Percentiles rank a stretch among this genome's conserved stretches.
These are phyloP conservation scores for Calyptomena viridis DNA, from an alignment of 2,113 vertebrate species.

Conservation along the genomic window DNA sequence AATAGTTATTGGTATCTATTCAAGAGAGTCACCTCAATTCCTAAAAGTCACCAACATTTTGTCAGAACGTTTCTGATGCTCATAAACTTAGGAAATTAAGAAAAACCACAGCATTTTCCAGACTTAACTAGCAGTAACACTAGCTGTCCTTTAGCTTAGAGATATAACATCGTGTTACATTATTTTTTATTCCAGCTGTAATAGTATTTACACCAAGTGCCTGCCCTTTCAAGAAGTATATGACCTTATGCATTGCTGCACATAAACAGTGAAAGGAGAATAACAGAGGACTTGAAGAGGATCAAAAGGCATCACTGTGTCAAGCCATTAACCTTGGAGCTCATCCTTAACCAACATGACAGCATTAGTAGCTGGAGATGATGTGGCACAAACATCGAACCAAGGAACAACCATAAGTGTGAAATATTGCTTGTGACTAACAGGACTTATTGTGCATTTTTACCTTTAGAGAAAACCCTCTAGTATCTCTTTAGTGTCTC, in stretches of 20 bases:
- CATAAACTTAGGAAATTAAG: not conserved
- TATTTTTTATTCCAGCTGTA: not conserved
- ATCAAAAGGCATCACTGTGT: not conserved
- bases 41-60: not conserved
- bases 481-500: not conserved
- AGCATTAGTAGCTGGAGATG: not conserved
- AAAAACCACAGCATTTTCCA: not conserved
- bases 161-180: rapidly evolving
- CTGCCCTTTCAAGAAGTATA: not conserved
- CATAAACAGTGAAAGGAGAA: not conserved
- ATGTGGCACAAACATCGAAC: not conserved
- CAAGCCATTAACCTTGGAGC: not conserved
- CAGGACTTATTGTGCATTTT: not conserved
- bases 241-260: not conserved
- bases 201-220: not conserved
- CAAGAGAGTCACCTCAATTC: not conserved
- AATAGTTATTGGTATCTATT: not conserved
- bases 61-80: not conserved
- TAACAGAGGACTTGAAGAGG: not conserved
- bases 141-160: not conserved
- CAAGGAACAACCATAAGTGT: not conserved
- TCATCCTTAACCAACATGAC: not conserved
- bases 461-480: not conserved
- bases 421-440: not conserved
- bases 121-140: not conserved